phyloP scores from a whole-genome alignment of 1,140 invertebrate genomes.

The honey bee (Apis mellifera) region DNA sequence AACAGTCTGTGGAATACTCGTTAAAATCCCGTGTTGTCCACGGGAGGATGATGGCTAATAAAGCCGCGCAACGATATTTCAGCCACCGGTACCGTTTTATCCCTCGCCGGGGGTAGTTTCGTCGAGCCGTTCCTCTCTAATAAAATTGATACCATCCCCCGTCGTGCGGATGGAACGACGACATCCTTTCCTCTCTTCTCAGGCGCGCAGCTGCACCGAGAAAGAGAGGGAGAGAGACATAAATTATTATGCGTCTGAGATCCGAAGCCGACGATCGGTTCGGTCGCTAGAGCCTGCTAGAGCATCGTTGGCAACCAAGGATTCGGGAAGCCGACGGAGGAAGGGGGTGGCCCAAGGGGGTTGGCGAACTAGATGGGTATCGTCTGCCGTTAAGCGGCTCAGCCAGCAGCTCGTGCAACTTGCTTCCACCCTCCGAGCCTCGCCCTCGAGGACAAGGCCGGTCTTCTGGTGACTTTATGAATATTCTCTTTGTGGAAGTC shows the following conservation, averaged over 20 bases:
- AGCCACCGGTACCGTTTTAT: slow-evolving; percentile 16
- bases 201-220: slow-evolving; percentile 12
- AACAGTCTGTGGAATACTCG: background rate
- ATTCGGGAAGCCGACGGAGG: slow-evolving; percentile 22
- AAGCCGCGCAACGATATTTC: slow-evolving; percentile 20
- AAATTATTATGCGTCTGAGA: slow-evolving; percentile 54
- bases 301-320: slow-evolving; percentile 38
- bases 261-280: slow-evolving; percentile 44
- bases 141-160: slow-evolving; percentile 7
- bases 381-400: slow-evolving; percentile 69
- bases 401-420: slow-evolving; percentile 54
- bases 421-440: slow-evolving; percentile 29
- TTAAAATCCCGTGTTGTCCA: slow-evolving; percentile 4
- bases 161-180: background rate
- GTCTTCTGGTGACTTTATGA: slow-evolving; percentile 62
- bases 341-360: slow-evolving; percentile 51
- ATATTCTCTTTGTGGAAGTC: slow-evolving; percentile 67
- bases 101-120: background rate
- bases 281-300: background rate
- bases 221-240: background rate
- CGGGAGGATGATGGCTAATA: background rate
- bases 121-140: background rate
- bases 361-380: slow-evolving; percentile 62
- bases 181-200: background rate
- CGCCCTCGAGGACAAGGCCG: slow-evolving; percentile 51